Conservation (phyloP, 1,140 invertebrate genomes). For the Hylaeus volcanicus region DNA sequence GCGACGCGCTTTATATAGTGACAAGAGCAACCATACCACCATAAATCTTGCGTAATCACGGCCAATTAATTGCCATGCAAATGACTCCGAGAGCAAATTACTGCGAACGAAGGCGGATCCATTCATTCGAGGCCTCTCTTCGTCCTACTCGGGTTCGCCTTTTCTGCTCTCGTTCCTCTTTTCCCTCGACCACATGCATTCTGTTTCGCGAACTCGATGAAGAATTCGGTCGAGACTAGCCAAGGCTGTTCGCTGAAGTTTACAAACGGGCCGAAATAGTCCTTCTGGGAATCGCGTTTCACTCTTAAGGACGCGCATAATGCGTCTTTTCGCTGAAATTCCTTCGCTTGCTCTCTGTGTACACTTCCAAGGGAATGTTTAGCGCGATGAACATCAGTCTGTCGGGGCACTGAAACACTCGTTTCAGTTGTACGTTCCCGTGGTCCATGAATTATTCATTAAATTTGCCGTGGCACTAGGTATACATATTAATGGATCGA, state of each 20-base stretch:
- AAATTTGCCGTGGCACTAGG: not conserved
- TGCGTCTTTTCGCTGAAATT: slow-evolving; percentile 24
- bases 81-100: slow-evolving; percentile 54
- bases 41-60: slow-evolving; percentile 59
- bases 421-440: slow-evolving; percentile 3
- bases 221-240: slow-evolving; percentile 21
- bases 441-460: slow-evolving; percentile 41
- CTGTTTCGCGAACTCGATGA: not conserved
- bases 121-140: slow-evolving; percentile 4
- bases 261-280: slow-evolving; percentile 55
- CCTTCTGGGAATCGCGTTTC: slow-evolving; percentile 53
- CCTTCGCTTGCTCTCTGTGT: slow-evolving; percentile 5
- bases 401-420: slow-evolving; percentile 9
- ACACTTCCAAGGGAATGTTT: slow-evolving; percentile 10
- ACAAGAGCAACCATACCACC: slow-evolving; percentile 9
- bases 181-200: not conserved
- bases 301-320: slow-evolving; percentile 31
- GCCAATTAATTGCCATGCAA: slow-evolving; percentile 62
- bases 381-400: slow-evolving; percentile 1
- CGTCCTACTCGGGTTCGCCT: not conserved
- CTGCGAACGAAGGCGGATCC: slow-evolving; percentile 42
- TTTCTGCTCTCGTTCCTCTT: no score
- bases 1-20: slow-evolving; percentile 26
- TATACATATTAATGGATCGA: no score
- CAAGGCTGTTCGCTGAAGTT: slow-evolving; percentile 38